These are phyloP conservation scores for Malurus elegans DNA, from an alignment of 2,113 vertebrate genomes.

Conservation along the genomic window DNA sequence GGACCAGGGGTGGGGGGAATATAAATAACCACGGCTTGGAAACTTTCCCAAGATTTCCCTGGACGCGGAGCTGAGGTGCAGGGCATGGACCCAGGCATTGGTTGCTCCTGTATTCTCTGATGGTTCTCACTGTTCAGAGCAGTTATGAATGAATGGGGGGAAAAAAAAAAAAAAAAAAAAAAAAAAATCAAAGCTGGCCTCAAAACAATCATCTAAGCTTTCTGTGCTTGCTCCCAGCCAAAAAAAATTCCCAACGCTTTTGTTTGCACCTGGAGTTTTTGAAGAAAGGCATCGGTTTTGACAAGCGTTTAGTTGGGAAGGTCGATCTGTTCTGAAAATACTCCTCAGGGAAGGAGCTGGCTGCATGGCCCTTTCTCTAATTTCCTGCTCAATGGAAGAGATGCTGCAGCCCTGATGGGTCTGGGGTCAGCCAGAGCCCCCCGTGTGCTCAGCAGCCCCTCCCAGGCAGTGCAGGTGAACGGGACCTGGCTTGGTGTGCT, in stretches of 20 bases:
- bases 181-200: constrained; percentile 38
- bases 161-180: background rate
- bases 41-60: background rate
- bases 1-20: background rate
- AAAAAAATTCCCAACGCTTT: background rate
- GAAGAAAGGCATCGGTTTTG: background rate
- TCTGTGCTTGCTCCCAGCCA: constrained; percentile 1
- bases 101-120: background rate
- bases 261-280: constrained; percentile 20
- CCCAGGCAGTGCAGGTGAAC: accelerated
- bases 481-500: accelerated
- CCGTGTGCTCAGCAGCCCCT: background rate
- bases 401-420: background rate
- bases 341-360: background rate
- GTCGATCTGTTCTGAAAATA: background rate
- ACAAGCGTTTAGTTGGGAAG: background rate
- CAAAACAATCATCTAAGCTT: background rate
- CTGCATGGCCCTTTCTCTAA: background rate
- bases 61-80: background rate
- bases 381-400: background rate
- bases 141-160: background rate
- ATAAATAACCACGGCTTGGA: constrained; percentile 15
- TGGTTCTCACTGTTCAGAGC: background rate
- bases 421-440: background rate
- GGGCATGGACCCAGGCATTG: background rate